These are phyloP conservation scores for Thelaira solivaga DNA, from an alignment of 2,888 invertebrate genomes.

Conservation along the genomic window DNA sequence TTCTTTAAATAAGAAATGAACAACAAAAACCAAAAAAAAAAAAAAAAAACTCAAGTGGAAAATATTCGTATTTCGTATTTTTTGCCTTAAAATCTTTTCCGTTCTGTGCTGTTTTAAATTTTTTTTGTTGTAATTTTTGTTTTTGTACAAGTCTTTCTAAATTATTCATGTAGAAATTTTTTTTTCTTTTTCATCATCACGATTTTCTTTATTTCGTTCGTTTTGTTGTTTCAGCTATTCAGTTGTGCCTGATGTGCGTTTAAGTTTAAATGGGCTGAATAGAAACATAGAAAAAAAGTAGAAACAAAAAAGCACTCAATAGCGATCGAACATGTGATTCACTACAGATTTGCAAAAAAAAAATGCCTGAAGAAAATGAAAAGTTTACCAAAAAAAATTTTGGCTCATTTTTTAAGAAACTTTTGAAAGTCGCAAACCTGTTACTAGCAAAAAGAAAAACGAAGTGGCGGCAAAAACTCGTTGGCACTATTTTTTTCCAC, in stretches of 20 bases:
- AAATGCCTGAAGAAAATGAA: too few relatives aligned
- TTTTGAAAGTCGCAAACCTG: too few relatives aligned
- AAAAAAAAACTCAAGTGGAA: conserved; percentile 58
- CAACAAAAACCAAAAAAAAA: not conserved
- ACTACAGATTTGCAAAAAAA: conserved; percentile 2
- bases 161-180: conserved; percentile 47
- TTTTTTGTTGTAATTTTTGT: conserved; percentile 56
- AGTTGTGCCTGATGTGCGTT: conserved; percentile 36
- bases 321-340: not conserved
- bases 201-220: conserved; percentile 8
- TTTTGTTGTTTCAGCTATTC: conserved; percentile 24
- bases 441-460: too few relatives aligned
- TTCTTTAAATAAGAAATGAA: conserved; percentile 37
- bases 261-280: conserved; percentile 28
- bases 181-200: conserved; percentile 22
- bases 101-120: conserved; percentile 59
- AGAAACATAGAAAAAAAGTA: conserved; percentile 28
- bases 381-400: too few relatives aligned
- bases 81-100: conserved; percentile 44
- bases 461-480: too few relatives aligned
- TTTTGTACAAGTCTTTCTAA: conserved; percentile 48
- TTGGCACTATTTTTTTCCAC: too few relatives aligned
- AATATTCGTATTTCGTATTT: conserved; percentile 50
- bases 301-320: conserved; percentile 19
- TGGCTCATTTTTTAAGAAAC: too few relatives aligned